These are phyloP conservation scores for Pseudomyrmex cubaensis DNA, from an alignment of 1,140 invertebrate genomes.

Conservation along the genomic window DNA sequence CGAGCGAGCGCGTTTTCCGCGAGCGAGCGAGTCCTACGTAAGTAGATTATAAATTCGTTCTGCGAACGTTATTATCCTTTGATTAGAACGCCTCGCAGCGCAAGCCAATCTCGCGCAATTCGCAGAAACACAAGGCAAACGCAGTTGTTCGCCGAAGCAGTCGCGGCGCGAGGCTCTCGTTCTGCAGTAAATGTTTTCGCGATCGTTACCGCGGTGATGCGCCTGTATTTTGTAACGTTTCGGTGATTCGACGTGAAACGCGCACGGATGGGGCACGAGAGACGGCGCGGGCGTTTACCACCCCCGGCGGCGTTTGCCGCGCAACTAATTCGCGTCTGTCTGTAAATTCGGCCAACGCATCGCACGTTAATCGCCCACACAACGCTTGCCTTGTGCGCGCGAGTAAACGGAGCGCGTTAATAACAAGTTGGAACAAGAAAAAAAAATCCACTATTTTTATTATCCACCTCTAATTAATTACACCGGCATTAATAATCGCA, in stretches of 20 bases:
- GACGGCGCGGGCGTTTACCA: constrained; percentile 40
- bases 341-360: constrained; percentile 40
- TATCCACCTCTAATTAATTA: neutral
- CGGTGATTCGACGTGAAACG: constrained; percentile 59
- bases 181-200: constrained; percentile 47
- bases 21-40: constrained; percentile 33
- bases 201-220: constrained; percentile 55
- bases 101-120: constrained; percentile 49
- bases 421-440: neutral
- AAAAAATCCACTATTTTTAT: neutral
- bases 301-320: constrained; percentile 11
- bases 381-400: constrained; percentile 30
- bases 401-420: neutral
- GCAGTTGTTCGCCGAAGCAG: constrained; percentile 22
- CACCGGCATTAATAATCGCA: too few relatives aligned
- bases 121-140: constrained; percentile 32
- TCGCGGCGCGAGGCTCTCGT: constrained; percentile 9
- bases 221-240: constrained; percentile 51
- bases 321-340: constrained; percentile 35
- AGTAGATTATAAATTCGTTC: constrained; percentile 68
- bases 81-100: constrained; percentile 56
- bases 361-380: constrained; percentile 40
- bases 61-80: constrained; percentile 65
- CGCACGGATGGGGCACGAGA: constrained; percentile 44
- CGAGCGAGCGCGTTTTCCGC: constrained; percentile 39